These are phyloP conservation scores for Ictidomys tridecemlineatus DNA, from an alignment of 2,113 vertebrate genomes.

Conservation along the genomic window DNA sequence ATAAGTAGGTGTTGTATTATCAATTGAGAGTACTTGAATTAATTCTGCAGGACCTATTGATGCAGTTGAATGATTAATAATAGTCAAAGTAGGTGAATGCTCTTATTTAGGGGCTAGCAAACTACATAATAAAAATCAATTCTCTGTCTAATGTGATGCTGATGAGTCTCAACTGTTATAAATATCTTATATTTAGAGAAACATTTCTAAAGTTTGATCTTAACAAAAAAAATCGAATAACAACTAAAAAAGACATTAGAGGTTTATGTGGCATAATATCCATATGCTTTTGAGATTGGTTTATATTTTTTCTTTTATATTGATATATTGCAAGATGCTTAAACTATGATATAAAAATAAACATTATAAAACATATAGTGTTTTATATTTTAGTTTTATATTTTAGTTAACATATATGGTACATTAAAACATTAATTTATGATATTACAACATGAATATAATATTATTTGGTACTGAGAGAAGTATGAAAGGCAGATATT, in stretches of 20 bases:
- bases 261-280: not conserved
- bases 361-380: not conserved
- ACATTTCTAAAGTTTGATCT: not conserved
- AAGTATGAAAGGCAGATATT: not conserved
- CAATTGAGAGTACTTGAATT: not conserved
- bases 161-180: not conserved
- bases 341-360: not conserved
- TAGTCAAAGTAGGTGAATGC: not conserved
- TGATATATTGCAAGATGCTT: not conserved
- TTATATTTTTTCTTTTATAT: not conserved
- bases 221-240: not conserved
- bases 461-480: not conserved
- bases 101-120: not conserved
- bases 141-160: not conserved
- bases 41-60: not conserved
- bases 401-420: no score
- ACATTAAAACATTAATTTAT: no score
- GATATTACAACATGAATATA: not conserved
- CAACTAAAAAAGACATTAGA: not conserved
- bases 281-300: not conserved
- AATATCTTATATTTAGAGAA: not conserved
- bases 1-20: not conserved
- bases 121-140: not conserved
- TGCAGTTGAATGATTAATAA: not conserved
- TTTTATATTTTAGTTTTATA: no score